Conservation (phyloP, 2,888 invertebrate species). For the Chymomyza procnemis region DNA sequence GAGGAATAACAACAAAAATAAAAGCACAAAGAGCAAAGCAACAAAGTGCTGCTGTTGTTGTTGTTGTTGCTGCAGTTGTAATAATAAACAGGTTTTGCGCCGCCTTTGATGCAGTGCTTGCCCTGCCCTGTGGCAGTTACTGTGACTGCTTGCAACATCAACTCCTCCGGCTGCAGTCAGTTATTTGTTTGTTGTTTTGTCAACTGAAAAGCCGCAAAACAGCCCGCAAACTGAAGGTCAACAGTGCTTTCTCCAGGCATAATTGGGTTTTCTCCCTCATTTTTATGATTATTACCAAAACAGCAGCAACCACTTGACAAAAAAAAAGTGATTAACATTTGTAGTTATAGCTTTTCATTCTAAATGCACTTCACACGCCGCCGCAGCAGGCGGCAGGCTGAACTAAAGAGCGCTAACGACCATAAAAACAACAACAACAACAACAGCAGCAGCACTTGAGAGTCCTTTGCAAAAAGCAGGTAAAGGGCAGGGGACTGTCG, state of each 20-base stretch:
- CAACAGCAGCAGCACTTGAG: slow-evolving; percentile 13
- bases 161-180: neutral
- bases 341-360: slow-evolving; percentile 30
- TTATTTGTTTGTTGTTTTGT: neutral
- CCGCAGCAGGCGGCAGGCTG: slow-evolving; percentile 1
- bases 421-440: slow-evolving; percentile 13
- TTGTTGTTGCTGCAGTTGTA: neutral
- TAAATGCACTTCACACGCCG: slow-evolving; percentile 36
- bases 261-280: slow-evolving; percentile 47
- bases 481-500: slow-evolving; percentile 16
- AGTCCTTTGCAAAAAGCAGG: slow-evolving; percentile 24
- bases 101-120: slow-evolving; percentile 34
- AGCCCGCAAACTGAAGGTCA: slow-evolving; percentile 47
- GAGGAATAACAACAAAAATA: neutral
- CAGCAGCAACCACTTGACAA: slow-evolving; percentile 52
- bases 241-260: slow-evolving; percentile 53
- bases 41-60: neutral
- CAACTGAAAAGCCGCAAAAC: neutral
- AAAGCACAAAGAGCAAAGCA: neutral
- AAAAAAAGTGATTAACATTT: slow-evolving; percentile 50
- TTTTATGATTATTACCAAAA: slow-evolving; percentile 8
- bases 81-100: slow-evolving; percentile 45
- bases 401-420: slow-evolving; percentile 9
- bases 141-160: slow-evolving; percentile 4
- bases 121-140: slow-evolving; percentile 20